Percentiles rank a stretch among this genome's conserved stretches.
Conservation (phyloP, 1,140 invertebrate species). For the Pectinophora gossypiella region DNA sequence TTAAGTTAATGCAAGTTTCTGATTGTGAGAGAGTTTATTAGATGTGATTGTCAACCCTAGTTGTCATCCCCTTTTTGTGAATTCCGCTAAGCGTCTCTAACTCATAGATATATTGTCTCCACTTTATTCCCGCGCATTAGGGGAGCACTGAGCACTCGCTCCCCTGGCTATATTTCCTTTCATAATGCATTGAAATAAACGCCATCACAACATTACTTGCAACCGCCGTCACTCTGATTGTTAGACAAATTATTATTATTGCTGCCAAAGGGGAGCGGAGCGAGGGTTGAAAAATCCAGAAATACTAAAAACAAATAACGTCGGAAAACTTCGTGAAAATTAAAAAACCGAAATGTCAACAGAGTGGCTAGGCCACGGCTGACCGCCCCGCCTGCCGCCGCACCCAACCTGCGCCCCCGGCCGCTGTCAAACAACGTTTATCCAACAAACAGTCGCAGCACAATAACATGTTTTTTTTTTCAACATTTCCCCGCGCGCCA, state of each 20-base stretch:
- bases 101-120: slow-evolving; percentile 43
- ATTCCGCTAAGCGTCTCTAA: slow-evolving; percentile 40
- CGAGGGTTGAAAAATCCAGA: neutral
- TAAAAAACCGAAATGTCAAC: slow-evolving; percentile 54
- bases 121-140: slow-evolving; percentile 41
- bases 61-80: slow-evolving; percentile 25
- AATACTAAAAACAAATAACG: neutral
- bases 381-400: slow-evolving; percentile 11
- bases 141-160: slow-evolving; percentile 23
- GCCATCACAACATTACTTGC: slow-evolving; percentile 31
- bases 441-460: slow-evolving; percentile 42
- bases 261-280: too few species aligned
- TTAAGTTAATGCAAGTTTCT: too few species aligned
- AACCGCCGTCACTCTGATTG: slow-evolving; percentile 17
- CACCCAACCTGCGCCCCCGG: slow-evolving; percentile 2
- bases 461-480: slow-evolving; percentile 55
- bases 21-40: too few species aligned
- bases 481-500: slow-evolving; percentile 41
- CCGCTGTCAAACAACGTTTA: slow-evolving; percentile 59
- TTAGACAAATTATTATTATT: slow-evolving; percentile 24
- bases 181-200: slow-evolving; percentile 37
- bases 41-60: slow-evolving; percentile 20
- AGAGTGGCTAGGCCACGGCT: slow-evolving; percentile 31
- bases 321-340: slow-evolving; percentile 33
- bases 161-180: slow-evolving; percentile 31